Percentiles rank a stretch among this genome's conserved stretches.
Evolutionary conservation across 2,113 vertebrate species (phyloP).

Genomic region (Micromys minutus): DNA sequence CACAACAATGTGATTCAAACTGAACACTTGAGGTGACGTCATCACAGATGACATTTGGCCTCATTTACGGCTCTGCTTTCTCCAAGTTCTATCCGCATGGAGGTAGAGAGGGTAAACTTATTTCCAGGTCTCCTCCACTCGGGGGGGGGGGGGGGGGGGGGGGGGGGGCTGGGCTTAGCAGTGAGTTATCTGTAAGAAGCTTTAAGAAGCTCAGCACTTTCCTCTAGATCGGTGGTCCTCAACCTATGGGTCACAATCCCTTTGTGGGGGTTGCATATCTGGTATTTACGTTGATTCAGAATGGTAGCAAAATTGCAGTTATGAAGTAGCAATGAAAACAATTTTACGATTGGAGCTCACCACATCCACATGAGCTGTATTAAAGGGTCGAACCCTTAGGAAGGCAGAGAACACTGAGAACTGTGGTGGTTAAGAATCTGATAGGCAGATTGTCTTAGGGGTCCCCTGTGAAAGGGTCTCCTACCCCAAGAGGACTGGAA

Average conservation of each 20-base stretch:
- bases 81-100: background rate
- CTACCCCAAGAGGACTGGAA: background rate
- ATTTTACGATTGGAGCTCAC: background rate
- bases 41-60: constrained; percentile 15
- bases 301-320: background rate
- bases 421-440: background rate
- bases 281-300: too few species aligned
- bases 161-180: background rate
- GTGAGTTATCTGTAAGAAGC: constrained; percentile 57
- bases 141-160: too few species aligned
- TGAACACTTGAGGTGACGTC: background rate
- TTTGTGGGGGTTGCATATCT: too few species aligned
- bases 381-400: background rate
- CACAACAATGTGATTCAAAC: background rate
- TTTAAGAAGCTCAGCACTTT: background rate
- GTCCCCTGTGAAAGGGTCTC: background rate
- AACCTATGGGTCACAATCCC: background rate
- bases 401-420: background rate
- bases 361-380: too few species aligned
- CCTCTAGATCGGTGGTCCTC: constrained; percentile 45
- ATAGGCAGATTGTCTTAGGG: background rate
- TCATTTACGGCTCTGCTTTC: background rate
- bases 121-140: background rate
- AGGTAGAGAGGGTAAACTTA: background rate
- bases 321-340: background rate